A percentile compares a stretch with the other conserved stretches of the same genome.
Conservation (phyloP, 1,140 invertebrate genomes). For the Holotrichia oblita region DNA sequence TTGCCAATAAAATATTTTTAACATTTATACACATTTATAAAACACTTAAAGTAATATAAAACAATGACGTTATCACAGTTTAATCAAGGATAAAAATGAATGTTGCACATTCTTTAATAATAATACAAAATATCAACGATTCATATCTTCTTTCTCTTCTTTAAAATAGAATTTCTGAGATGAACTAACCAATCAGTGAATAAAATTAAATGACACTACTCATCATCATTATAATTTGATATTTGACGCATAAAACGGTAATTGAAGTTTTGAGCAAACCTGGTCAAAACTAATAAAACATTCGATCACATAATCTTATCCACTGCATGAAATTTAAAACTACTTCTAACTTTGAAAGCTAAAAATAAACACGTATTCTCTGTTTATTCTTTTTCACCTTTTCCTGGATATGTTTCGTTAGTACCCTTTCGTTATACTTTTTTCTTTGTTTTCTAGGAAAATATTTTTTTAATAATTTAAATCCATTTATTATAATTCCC, state of each 20-base stretch:
- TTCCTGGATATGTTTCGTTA: neutral
- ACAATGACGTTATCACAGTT: neutral
- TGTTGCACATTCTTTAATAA: neutral
- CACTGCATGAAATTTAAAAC: neutral
- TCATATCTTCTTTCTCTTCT: neutral
- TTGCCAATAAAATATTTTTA: neutral
- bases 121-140: neutral
- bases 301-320: too few relatives aligned
- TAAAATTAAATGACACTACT: neutral
- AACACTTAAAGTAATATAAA: too few relatives aligned
- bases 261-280: neutral
- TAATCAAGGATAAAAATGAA: neutral
- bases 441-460: neutral
- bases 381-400: neutral
- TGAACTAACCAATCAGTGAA: neutral
- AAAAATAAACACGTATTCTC: neutral
- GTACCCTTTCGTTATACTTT: neutral
- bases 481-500: neutral
- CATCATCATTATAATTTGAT: too few relatives aligned
- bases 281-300: too few relatives aligned
- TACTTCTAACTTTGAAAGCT: neutral
- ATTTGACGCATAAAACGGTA: too few relatives aligned
- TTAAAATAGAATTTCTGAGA: neutral
- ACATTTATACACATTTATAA: too few relatives aligned
- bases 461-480: neutral